Evolutionary conservation across 1,140 invertebrate genomes (phyloP).

Genomic region (Brachionus plicatilis): DNA sequence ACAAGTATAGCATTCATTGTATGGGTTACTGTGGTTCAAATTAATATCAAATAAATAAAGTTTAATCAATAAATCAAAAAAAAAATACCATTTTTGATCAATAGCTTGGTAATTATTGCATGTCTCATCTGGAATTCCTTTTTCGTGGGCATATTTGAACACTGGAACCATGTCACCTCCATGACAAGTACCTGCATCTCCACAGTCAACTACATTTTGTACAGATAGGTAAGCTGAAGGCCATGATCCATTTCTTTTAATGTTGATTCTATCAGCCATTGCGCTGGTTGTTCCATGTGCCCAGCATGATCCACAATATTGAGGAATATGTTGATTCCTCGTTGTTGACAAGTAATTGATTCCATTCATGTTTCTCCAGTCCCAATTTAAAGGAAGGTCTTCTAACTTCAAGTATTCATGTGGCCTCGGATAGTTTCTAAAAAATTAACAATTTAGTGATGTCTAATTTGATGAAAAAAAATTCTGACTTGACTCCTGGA

Average conservation of each 20-base stretch:
- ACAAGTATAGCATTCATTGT: conserved; percentile 58
- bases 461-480: too few relatives aligned
- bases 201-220: conserved; percentile 58
- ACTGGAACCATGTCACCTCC: conserved; percentile 55
- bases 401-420: conserved; percentile 46
- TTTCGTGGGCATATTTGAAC: conserved; percentile 56
- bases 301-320: conserved; percentile 60
- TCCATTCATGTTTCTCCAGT: conserved; percentile 58
- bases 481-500: conserved; percentile 4
- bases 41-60: neutral
- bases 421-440: conserved; percentile 46
- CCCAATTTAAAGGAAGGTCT: conserved; percentile 45
- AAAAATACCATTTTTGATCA: conserved; percentile 50
- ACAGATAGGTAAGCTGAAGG: conserved; percentile 57
- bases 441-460: too few relatives aligned
- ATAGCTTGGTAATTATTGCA: conserved; percentile 60
- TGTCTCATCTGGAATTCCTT: conserved; percentile 59
- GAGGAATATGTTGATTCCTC: conserved; percentile 57
- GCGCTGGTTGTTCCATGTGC: conserved; percentile 57
- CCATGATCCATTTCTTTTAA: conserved; percentile 56
- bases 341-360: conserved; percentile 56
- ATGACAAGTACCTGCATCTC: conserved; percentile 53
- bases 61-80: neutral
- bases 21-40: conserved; percentile 42
- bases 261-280: conserved; percentile 59